Base-by-base conservation (phyloP, 2,888 invertebrate genomes). In the Hemicrepidius hirtus region DNA sequence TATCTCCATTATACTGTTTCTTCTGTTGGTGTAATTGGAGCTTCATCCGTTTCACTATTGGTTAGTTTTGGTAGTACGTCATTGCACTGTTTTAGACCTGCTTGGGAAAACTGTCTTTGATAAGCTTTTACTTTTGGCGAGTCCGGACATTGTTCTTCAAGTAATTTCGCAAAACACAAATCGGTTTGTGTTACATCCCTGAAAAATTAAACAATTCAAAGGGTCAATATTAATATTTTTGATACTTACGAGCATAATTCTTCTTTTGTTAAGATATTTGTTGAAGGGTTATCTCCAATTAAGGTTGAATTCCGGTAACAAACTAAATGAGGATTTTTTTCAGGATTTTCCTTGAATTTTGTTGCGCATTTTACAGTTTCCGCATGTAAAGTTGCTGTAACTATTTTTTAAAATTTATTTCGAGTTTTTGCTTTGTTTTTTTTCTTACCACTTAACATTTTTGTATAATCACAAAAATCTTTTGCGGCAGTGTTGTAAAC, bases 281-380 rank as follows among this genome's bases (percentile, higher is more conserved):
- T 41, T 5, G 55, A 55, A 1, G 35, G 46, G 12, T 71, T 37
- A 28, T 71, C 50, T 16, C 70, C 65, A 40, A 71, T 57, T 7
- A 71, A 20, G 12, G 46, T 65, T 7, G 70, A 71, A 57, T 65
- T 65, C 4, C 24, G 37, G 50, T 59, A 71, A 20, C 70, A 71
- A 1, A 28, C 60, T 1, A 35, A n/a, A 28, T 20, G 24, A 12
- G 57, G 65, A 49, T 71, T 41, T 0, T 12, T 40, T 37, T 71
- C 57, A 1, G 37, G 40, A 9, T 41, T 13, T 28, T 21, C 10
- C 7, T 18, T 6, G 16, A 53, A 28, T n/a, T 50, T 10, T 24
- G n/a, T 18, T 5, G 37, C 7, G 24, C 65, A 65, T 40, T 65
- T 40, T 37, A 32, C 20, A n/a, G 59, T 59, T 3, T 37, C 18